Conservation (phyloP, 1,140 invertebrate genomes). For the Zaprionus ornatus region DNA sequence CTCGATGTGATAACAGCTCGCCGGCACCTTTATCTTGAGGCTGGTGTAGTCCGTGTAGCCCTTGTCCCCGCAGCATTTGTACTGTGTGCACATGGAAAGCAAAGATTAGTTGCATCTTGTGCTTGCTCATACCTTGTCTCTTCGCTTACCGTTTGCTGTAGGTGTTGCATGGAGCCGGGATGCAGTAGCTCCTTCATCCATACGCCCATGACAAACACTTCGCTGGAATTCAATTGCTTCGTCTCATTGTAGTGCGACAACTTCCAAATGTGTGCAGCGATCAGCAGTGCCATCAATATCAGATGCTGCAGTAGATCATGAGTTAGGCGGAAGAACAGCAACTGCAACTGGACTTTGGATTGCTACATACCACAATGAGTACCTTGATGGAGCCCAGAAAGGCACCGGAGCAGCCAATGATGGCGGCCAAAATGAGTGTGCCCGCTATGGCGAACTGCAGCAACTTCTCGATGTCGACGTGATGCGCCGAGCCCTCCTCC, state of each 20-base stretch:
- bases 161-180: slow-evolving; percentile 63
- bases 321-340: not conserved
- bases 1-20: slow-evolving; percentile 66
- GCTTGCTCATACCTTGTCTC: not conserved
- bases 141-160: slow-evolving; percentile 51
- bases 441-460: slow-evolving; percentile 59
- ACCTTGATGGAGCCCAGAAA: slow-evolving; percentile 76
- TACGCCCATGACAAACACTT: slow-evolving; percentile 58
- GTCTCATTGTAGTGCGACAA: slow-evolving; percentile 67
- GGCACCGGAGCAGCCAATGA: slow-evolving; percentile 70
- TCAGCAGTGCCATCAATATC: slow-evolving; percentile 51
- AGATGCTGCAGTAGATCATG: slow-evolving; percentile 50
- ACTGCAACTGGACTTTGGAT: not conserved
- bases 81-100: slow-evolving; percentile 30
- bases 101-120: not conserved
- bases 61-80: slow-evolving; percentile 69
- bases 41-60: slow-evolving; percentile 60
- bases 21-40: slow-evolving; percentile 53
- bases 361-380: slow-evolving; percentile 57
- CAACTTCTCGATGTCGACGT: slow-evolving; percentile 66
- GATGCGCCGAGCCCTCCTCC: slow-evolving; percentile 60
- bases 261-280: slow-evolving; percentile 65
- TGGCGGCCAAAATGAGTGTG: slow-evolving; percentile 53
- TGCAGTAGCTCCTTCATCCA: slow-evolving; percentile 70
- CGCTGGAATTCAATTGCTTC: slow-evolving; percentile 53